Conservation (phyloP, 2,888 invertebrate species). For the Erannis defoliaria region DNA sequence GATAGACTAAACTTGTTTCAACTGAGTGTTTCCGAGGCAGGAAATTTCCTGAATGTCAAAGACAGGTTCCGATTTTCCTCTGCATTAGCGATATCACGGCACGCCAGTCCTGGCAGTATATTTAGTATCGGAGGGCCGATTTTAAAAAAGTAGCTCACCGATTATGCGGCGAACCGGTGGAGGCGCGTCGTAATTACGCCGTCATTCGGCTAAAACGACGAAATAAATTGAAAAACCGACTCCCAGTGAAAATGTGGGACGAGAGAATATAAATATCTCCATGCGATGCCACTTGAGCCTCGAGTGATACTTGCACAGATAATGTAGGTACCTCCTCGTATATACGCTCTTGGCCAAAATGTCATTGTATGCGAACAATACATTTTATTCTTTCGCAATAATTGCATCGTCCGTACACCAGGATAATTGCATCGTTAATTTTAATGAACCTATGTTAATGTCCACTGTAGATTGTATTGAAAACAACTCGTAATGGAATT, state of each 20-base stretch:
- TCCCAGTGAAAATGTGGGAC: conserved; percentile 74
- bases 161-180: conserved; percentile 70
- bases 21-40: conserved; percentile 36
- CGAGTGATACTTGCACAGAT: conserved; percentile 72
- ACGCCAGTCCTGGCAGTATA: conserved; percentile 19
- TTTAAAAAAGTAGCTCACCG: conserved; percentile 63
- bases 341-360: conserved; percentile 77
- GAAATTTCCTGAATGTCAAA: conserved; percentile 54
- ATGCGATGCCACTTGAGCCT: conserved; percentile 71
- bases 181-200: conserved; percentile 75
- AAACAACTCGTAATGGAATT: conserved; percentile 30
- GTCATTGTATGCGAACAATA: conserved; percentile 73
- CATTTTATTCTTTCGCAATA: conserved; percentile 64
- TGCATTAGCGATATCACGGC: conserved; percentile 34
- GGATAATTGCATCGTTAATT: conserved; percentile 72
- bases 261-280: conserved; percentile 67
- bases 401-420: conserved; percentile 63
- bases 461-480: conserved; percentile 32
- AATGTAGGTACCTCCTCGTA: conserved; percentile 69
- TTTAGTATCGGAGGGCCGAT: conserved; percentile 35
- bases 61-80: conserved; percentile 41
- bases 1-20: conserved; percentile 9
- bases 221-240: conserved; percentile 83
- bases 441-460: conserved; percentile 62
- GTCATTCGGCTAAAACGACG: conserved; percentile 78